These are phyloP conservation scores for Vidua chalybeata DNA, from an alignment of 2,113 vertebrate species.

Conservation along the genomic window DNA sequence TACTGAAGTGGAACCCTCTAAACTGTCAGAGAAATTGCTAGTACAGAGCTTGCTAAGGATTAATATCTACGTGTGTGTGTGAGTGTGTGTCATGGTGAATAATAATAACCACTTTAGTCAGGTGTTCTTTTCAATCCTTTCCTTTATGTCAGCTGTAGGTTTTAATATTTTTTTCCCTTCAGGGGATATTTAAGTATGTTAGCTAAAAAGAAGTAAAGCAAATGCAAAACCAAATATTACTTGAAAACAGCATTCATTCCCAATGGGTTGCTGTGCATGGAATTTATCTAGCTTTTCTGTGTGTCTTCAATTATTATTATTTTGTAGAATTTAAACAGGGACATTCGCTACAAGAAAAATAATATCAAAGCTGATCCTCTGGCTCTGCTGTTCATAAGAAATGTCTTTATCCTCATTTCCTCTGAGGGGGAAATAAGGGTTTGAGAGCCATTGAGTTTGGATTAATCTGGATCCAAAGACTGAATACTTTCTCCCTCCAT, in stretches of 20 bases:
- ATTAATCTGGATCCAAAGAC: neutral
- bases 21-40: neutral
- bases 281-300: conserved; percentile 3
- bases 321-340: conserved; percentile 38
- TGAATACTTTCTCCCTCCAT: neutral
- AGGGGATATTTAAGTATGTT: conserved; percentile 48
- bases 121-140: conserved; percentile 37
- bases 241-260: conserved; percentile 41
- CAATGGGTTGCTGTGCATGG: neutral
- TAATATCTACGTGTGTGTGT: neutral
- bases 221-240: conserved; percentile 53
- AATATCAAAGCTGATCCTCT: neutral
- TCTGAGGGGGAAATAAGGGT: neutral
- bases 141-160: conserved; percentile 26
- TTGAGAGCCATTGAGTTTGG: neutral
- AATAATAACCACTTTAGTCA: conserved; percentile 34
- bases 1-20: neutral
- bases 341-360: neutral
- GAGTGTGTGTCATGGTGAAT: conserved; percentile 7
- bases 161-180: conserved; percentile 41
- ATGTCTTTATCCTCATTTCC: neutral
- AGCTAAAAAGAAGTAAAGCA: conserved; percentile 37
- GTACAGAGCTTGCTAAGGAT: neutral
- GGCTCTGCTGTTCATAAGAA: neutral
- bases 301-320: conserved; percentile 38